Conservation (phyloP, 2,113 vertebrate species). For the Ivindomyrus marchei region DNA sequence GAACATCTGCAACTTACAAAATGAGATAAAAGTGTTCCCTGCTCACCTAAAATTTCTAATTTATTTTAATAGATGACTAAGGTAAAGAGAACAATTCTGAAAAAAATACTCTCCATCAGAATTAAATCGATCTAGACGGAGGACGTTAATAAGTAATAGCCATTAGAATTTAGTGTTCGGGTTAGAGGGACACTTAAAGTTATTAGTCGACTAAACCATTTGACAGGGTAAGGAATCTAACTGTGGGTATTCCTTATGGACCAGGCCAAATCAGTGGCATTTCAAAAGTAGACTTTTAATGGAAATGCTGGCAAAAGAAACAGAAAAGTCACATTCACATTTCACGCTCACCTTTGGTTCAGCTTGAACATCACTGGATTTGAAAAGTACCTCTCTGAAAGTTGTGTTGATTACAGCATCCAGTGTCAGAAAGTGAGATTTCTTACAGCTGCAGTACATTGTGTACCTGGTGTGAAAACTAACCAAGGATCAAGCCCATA, state of each 20-base stretch:
- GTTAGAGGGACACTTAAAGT: not conserved
- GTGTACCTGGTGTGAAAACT: not conserved
- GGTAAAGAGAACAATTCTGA: not conserved
- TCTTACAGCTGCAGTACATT: not conserved
- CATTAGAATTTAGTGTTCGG: not conserved
- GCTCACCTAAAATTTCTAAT: not conserved
- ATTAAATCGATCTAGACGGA: not conserved
- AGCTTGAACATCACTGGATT: not conserved
- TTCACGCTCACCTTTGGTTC: not conserved
- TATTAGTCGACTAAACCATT: not conserved
- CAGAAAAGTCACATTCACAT: not conserved
- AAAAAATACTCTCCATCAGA: not conserved
- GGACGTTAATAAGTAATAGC: not conserved
- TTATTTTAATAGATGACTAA: not conserved
- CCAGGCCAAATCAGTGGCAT: not conserved
- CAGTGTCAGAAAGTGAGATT: not conserved
- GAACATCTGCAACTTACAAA: not conserved
- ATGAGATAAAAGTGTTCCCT: not conserved
- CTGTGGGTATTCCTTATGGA: not conserved
- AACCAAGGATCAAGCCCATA: not conserved
- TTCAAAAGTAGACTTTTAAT: not conserved
- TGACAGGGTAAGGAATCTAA: not conserved
- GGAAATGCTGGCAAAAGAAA: not conserved
- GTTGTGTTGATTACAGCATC: not conserved
- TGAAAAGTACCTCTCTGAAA: not conserved